Evolutionary conservation across 2,113 vertebrate species (phyloP).

Genomic region (Myxocyprinus asiaticus): DNA sequence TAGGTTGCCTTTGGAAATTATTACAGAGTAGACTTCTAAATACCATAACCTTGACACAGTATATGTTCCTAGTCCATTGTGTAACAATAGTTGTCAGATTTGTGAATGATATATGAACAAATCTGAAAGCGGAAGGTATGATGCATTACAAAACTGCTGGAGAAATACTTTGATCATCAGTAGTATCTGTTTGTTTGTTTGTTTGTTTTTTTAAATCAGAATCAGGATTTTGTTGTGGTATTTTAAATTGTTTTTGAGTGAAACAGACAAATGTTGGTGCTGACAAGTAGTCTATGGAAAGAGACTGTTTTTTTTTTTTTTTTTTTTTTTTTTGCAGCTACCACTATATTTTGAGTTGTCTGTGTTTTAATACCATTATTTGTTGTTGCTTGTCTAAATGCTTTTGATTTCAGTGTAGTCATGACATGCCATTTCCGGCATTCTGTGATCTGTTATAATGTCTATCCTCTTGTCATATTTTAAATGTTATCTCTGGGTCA

Average conservation of each 20-base stretch:
- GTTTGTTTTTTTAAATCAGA: not conserved
- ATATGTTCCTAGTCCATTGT: slow-evolving; percentile 15
- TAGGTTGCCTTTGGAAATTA: slow-evolving; percentile 35
- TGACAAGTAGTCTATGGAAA: not conserved
- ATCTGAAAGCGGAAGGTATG: not conserved
- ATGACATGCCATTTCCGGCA: slow-evolving; percentile 48
- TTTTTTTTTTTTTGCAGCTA: slow-evolving; percentile 7
- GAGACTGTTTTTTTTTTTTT: not conserved
- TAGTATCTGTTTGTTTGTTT: not conserved
- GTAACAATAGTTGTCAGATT: not conserved
- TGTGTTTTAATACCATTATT: slow-evolving; percentile 26
- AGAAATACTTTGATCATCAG: slow-evolving; percentile 19
- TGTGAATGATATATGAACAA: not conserved
- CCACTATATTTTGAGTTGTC: slow-evolving; percentile 24
- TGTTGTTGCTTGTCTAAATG: slow-evolving; percentile 15
- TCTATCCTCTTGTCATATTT: slow-evolving; percentile 49
- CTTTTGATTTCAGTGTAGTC: slow-evolving; percentile 6
- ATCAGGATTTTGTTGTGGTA: slow-evolving; percentile 27
- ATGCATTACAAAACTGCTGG: not conserved
- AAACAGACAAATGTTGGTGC: not conserved
- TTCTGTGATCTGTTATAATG: slow-evolving; percentile 51
- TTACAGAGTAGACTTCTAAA: slow-evolving; percentile 17
- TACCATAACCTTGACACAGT: slow-evolving; percentile 8
- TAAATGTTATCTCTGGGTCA: slow-evolving; percentile 64
- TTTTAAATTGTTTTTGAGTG: slow-evolving; percentile 28